These are phyloP conservation scores for Taurulus bubalis DNA, from an alignment of 2,113 vertebrate species.

Conservation along the genomic window DNA sequence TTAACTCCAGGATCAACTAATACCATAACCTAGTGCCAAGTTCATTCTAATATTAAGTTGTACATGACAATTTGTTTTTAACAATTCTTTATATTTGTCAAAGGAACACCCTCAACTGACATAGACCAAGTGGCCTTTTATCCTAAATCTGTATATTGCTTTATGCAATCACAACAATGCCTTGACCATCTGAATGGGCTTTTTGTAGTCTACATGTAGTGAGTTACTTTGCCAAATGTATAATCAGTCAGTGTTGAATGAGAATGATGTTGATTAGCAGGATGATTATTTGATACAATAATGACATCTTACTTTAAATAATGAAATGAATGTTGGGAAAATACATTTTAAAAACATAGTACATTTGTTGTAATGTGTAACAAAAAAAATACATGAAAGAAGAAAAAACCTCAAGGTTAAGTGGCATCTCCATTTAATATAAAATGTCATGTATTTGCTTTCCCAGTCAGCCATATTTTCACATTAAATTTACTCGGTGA, in stretches of 20 bases:
- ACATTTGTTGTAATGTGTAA: slow-evolving; percentile 35
- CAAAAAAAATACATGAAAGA: slow-evolving; percentile 13
- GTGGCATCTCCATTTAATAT: slow-evolving; percentile 49
- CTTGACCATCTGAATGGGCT: slow-evolving; percentile 55
- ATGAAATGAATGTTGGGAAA: slow-evolving; percentile 26
- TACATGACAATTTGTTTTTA: background rate
- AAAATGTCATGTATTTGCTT: slow-evolving; percentile 30
- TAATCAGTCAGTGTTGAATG: slow-evolving; percentile 25
- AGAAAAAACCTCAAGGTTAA: background rate
- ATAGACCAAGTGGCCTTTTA: slow-evolving; percentile 69
- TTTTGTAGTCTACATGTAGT: slow-evolving; percentile 36
- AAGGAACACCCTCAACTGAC: slow-evolving; percentile 21
- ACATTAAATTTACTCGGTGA: slow-evolving; percentile 9
- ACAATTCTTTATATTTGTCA: slow-evolving; percentile 12
- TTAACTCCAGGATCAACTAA: slow-evolving; percentile 37
- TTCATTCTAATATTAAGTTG: slow-evolving; percentile 31
- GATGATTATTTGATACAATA: slow-evolving; percentile 45
- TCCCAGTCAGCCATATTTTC: slow-evolving; percentile 26
- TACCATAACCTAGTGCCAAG: slow-evolving; percentile 48
- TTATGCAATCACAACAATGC: slow-evolving; percentile 72
- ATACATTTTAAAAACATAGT: background rate
- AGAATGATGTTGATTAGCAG: slow-evolving; percentile 11
- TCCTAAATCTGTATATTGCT: slow-evolving; percentile 20
- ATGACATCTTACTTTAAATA: slow-evolving; percentile 34
- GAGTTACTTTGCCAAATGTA: slow-evolving; percentile 27